These are phyloP conservation scores for Eupithecia abbreviata DNA, from an alignment of 2,888 invertebrate species.

Conservation along the genomic window DNA sequence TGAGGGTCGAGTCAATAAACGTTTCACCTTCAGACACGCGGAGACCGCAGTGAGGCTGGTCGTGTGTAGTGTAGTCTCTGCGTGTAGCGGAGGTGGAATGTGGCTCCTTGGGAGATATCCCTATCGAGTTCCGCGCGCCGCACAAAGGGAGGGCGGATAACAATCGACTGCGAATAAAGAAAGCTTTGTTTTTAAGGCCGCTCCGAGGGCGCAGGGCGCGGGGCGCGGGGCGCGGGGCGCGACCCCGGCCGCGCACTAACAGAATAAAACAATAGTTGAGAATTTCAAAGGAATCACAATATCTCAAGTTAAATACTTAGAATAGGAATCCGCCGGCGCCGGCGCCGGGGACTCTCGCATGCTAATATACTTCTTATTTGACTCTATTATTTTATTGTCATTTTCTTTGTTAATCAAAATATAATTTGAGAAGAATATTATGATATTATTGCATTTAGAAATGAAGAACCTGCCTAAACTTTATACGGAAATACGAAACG, in stretches of 20 bases:
- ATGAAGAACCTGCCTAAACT: background rate
- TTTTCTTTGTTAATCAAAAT: too few species aligned
- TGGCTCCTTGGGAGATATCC: background rate
- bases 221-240: background rate
- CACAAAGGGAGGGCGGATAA: background rate
- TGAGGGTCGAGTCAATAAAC: background rate
- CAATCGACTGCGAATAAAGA: background rate
- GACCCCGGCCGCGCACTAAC: background rate
- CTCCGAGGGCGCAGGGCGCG: background rate
- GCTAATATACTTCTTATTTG: too few species aligned
- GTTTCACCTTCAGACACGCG: background rate
- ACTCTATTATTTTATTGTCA: too few species aligned
- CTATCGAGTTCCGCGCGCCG: background rate
- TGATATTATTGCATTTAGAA: too few species aligned
- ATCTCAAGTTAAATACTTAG: background rate
- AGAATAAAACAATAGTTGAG: background rate
- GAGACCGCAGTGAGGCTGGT: too few species aligned
- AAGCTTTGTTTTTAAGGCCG: background rate
- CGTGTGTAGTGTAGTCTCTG: background rate
- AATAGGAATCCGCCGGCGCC: background rate
- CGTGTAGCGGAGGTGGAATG: background rate
- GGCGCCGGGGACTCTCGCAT: too few species aligned
- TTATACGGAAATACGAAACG: background rate
- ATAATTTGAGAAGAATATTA: too few species aligned
- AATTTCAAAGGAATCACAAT: background rate